These are phyloP conservation scores for Cataglyphis cursor DNA, from an alignment of 2,888 invertebrate genomes.

Conservation along the genomic window DNA sequence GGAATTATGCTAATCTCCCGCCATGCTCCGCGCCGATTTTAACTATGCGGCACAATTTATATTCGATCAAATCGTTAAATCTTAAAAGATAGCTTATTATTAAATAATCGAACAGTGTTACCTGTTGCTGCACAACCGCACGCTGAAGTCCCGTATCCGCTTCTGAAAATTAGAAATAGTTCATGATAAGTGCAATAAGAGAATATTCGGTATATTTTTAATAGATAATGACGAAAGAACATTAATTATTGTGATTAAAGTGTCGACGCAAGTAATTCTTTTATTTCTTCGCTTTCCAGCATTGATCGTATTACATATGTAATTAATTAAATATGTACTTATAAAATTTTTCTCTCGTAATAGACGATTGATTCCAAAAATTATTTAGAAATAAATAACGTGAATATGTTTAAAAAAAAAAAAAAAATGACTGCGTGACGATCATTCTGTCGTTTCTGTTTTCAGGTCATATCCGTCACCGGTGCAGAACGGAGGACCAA, in stretches of 20 bases:
- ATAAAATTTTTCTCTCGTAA: background rate
- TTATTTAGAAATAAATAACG: background rate
- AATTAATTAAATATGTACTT: no score
- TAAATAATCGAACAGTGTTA: constrained; percentile 59
- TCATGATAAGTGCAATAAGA: constrained; percentile 8
- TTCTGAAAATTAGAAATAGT: constrained; percentile 53
- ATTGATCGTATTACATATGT: background rate
- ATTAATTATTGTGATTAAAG: background rate
- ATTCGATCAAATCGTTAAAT: constrained; percentile 37
- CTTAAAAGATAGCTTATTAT: constrained; percentile 50
- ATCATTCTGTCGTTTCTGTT: constrained; percentile 46
- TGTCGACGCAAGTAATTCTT: background rate
- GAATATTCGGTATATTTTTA: background rate
- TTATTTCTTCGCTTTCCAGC: background rate
- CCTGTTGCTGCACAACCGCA: constrained; percentile 68
- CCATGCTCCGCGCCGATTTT: constrained; percentile 18
- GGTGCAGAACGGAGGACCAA: constrained; percentile 84
- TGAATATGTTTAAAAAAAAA: background rate
- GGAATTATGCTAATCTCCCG: constrained; percentile 34
- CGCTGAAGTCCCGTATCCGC: constrained; percentile 45
- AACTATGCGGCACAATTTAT: constrained; percentile 7
- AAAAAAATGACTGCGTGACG: background rate
- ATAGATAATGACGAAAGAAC: background rate
- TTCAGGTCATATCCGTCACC: constrained; percentile 86
- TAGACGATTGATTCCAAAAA: background rate